These are phyloP conservation scores for Drosophila nikananu DNA, from an alignment of 1,140 invertebrate species.

Conservation along the genomic window DNA sequence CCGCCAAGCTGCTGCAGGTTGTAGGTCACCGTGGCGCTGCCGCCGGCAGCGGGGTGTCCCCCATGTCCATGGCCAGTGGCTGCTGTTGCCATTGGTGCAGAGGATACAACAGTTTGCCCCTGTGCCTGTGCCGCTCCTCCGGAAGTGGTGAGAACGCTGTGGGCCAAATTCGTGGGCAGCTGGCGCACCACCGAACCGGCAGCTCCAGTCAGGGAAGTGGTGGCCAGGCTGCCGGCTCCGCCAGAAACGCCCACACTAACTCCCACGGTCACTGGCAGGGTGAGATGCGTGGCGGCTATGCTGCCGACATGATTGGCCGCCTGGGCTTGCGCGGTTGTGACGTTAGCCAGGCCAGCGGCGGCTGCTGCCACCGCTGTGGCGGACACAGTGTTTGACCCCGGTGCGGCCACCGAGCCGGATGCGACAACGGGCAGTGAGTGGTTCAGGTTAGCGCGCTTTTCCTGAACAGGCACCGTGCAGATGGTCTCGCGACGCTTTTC, in stretches of 20 bases:
- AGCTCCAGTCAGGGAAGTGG: constrained; percentile 4
- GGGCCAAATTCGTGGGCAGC: constrained; percentile 45
- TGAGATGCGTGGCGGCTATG: constrained; percentile 40
- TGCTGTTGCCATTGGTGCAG: constrained; percentile 25
- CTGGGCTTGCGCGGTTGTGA: constrained; percentile 12
- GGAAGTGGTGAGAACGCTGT: constrained; percentile 31
- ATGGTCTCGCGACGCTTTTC: constrained; percentile 87
- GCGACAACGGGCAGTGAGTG: constrained; percentile 61
- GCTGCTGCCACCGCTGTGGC: background rate
- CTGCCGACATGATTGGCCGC: constrained; percentile 25
- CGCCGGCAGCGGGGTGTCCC: constrained; percentile 9
- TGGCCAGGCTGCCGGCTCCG: constrained; percentile 9
- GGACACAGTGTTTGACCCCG: background rate
- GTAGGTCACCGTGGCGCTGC: constrained; percentile 62
- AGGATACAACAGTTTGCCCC: constrained; percentile 23
- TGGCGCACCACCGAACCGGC: constrained; percentile 55
- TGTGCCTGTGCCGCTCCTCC: constrained; percentile 35
- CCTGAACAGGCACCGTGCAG: constrained; percentile 80
- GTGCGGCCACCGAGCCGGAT: constrained; percentile 23
- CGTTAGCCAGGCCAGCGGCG: constrained; percentile 14
- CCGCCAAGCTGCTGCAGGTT: constrained; percentile 87
- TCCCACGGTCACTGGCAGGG: constrained; percentile 37
- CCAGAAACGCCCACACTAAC: constrained; percentile 27
- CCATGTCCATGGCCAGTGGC: constrained; percentile 26
- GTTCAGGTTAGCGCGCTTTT: constrained; percentile 85